A percentile compares a stretch with the other conserved stretches of the same genome.
phyloP scores from a whole-genome alignment of 1,140 invertebrate species.

The Hycleus cichorii region DNA sequence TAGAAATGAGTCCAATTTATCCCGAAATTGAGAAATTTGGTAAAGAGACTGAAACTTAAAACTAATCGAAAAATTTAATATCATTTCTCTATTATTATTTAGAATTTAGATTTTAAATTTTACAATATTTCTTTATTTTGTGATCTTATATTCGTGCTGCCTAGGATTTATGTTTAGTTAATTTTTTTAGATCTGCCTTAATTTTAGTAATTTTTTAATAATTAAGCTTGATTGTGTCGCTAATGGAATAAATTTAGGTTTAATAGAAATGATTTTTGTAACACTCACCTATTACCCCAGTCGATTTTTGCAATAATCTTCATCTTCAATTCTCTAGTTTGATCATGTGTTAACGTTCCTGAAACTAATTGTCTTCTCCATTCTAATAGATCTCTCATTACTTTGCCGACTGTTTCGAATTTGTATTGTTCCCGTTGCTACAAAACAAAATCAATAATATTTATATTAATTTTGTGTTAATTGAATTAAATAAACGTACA shows the following conservation, averaged over 20 bases:
- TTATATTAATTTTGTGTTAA: no score
- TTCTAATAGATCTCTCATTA: constrained; percentile 83
- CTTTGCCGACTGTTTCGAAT: constrained; percentile 72
- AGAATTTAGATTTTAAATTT: no score
- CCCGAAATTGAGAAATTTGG: constrained; percentile 66
- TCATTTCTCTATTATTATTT: no score
- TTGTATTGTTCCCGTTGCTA: constrained; percentile 76
- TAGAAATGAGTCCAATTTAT: constrained; percentile 79
- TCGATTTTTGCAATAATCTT: constrained; percentile 87
- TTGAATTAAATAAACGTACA: constrained; percentile 50
- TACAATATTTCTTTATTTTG: no score
- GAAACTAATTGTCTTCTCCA: constrained; percentile 74
- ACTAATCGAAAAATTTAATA: neutral
- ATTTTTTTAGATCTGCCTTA: neutral
- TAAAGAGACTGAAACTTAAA: constrained; percentile 73
- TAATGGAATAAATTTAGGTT: no score
- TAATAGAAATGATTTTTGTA: no score
- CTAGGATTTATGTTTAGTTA: neutral
- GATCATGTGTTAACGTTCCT: constrained; percentile 82
- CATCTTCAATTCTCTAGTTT: constrained; percentile 74
- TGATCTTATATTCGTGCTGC: neutral
- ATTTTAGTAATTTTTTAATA: no score
- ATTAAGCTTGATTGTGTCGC: no score
- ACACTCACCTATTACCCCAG: constrained; percentile 86
- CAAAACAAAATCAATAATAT: constrained; percentile 18